Percentiles rank a stretch among this genome's conserved stretches.
These are phyloP conservation scores for Colaptes auratus DNA, from an alignment of 2,113 vertebrate species.

Conservation along the genomic window DNA sequence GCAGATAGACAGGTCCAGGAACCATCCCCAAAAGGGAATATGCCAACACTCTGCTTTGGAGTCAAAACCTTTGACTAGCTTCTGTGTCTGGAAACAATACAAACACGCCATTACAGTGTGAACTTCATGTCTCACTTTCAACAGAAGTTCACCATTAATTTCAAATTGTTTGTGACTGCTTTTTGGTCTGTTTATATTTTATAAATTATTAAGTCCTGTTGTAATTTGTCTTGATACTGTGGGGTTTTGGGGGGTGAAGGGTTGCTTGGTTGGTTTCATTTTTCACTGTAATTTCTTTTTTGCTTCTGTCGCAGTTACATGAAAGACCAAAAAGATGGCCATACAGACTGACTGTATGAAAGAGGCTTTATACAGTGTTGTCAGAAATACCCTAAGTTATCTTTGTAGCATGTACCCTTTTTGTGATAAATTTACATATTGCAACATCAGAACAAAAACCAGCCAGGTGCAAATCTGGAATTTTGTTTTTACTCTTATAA, in stretches of 20 bases:
- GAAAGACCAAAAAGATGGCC: neutral
- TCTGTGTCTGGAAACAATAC: neutral
- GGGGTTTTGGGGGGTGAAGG: neutral
- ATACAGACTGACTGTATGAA: neutral
- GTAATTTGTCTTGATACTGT: neutral
- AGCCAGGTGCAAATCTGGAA: neutral
- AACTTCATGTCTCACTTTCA: neutral
- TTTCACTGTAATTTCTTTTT: neutral
- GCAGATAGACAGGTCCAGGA: neutral
- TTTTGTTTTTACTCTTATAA: neutral
- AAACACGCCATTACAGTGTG: neutral
- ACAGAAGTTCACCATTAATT: neutral
- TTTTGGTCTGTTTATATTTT: neutral
- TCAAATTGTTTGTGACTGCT: neutral
- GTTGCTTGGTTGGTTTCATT: neutral
- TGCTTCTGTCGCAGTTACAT: neutral
- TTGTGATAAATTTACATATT: neutral
- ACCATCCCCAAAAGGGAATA: neutral
- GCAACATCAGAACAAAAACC: neutral
- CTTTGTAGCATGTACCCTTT: neutral
- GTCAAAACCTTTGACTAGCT: neutral
- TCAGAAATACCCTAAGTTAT: neutral
- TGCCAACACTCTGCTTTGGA: fast-evolving
- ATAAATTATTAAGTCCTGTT: neutral
- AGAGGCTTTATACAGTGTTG: neutral